Percentiles rank a stretch among this genome's conserved stretches.
Conservation (phyloP, 2,888 invertebrate genomes). For the Marasmarcha lunaedactyla region DNA sequence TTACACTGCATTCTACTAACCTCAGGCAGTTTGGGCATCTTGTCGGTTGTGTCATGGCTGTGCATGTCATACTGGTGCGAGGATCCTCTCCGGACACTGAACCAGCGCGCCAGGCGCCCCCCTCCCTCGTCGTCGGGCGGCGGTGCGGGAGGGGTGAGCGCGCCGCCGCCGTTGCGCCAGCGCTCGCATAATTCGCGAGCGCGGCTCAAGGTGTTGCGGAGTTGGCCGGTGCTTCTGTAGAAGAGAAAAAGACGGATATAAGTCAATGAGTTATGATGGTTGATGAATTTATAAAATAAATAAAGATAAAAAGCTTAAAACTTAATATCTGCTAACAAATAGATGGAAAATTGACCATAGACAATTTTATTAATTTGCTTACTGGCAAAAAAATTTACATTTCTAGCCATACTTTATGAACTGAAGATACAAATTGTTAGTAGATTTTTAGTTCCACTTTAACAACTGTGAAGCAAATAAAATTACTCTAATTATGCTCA, state of each 20-base stretch:
- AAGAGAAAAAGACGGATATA: conserved; percentile 14
- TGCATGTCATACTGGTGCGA: conserved; percentile 85
- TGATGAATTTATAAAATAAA: too few species aligned
- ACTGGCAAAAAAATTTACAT: too few species aligned
- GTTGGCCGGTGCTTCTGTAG: conserved; percentile 79
- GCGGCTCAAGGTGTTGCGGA: conserved; percentile 84
- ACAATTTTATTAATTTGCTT: too few species aligned
- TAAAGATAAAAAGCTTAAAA: too few species aligned
- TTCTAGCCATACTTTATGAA: too few species aligned
- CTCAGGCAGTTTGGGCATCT: conserved; percentile 88
- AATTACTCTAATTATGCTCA: too few species aligned
- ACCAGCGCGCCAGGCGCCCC: conserved; percentile 87
- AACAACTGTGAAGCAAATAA: too few species aligned
- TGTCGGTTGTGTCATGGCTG: conserved; percentile 52
- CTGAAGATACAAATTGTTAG: too few species aligned
- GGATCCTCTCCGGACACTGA: conserved; percentile 86
- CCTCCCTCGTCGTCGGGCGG: conserved; percentile 73
- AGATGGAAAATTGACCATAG: too few species aligned
- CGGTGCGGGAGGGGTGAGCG: conserved; percentile 36
- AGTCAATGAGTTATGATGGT: too few species aligned
- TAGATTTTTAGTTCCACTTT: too few species aligned
- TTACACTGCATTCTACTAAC: conserved; percentile 61
- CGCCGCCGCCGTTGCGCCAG: conserved; percentile 70
- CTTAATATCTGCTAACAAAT: too few species aligned
- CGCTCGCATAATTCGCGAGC: conserved; percentile 87